phyloP scores from a whole-genome alignment of 1,140 invertebrate genomes.

The Asobara japonica region DNA sequence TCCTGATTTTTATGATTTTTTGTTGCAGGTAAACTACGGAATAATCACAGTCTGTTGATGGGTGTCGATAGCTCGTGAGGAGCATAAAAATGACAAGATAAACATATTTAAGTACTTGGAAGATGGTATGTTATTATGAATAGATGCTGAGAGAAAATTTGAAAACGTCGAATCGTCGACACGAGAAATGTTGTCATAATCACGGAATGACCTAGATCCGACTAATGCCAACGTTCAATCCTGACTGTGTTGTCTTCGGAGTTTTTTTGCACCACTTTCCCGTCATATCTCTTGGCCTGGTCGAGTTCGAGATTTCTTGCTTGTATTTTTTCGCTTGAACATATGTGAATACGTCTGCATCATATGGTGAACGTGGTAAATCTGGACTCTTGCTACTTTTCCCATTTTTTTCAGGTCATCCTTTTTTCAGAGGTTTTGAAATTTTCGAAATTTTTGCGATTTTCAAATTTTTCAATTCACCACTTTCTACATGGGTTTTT shows the following conservation, averaged over 20 bases:
- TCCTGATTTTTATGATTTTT: background rate
- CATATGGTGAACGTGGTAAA: background rate
- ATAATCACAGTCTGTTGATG: background rate
- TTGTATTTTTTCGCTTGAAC: background rate
- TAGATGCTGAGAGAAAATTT: background rate
- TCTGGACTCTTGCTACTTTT: no score
- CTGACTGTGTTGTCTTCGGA: constrained; percentile 7
- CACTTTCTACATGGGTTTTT: no score
- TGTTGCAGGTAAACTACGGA: constrained; percentile 16
- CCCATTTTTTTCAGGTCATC: no score
- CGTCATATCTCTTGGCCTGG: constrained; percentile 13
- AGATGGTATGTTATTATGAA: no score
- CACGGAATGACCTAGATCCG: background rate
- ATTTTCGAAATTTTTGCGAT: no score
- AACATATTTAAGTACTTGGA: no score
- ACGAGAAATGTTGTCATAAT: background rate
- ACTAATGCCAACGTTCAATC: background rate
- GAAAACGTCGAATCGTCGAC: background rate
- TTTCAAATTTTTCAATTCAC: no score
- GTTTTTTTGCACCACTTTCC: constrained; percentile 7
- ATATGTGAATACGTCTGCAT: constrained; percentile 3
- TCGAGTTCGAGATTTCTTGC: constrained; percentile 11
- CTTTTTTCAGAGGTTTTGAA: no score
- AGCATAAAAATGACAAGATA: background rate
- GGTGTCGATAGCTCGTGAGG: background rate